A percentile compares a stretch with the other conserved stretches of the same genome.
Conservation (phyloP, 2,888 invertebrate species). For the Biston stratarius region DNA sequence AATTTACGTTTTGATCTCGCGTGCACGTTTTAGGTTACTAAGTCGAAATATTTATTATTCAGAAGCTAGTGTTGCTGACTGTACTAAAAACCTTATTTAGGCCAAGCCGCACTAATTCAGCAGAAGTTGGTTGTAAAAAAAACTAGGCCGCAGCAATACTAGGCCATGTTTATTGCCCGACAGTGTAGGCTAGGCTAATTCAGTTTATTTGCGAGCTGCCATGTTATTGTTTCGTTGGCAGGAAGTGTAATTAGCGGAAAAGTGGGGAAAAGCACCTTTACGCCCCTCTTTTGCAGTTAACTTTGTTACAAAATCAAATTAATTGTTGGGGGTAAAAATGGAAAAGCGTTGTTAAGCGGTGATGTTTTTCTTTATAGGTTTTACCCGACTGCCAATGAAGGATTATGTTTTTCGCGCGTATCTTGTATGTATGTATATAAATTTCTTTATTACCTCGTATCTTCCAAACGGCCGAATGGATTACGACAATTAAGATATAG, state of each 20-base stretch:
- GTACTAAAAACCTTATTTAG: constrained; percentile 12
- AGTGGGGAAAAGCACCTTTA: constrained; percentile 9
- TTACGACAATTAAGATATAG: too few species aligned
- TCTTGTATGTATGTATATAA: too few species aligned
- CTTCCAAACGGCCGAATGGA: too few species aligned
- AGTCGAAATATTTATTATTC: neutral
- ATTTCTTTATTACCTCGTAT: too few species aligned
- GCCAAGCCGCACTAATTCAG: constrained; percentile 16
- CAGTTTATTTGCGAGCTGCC: constrained; percentile 39
- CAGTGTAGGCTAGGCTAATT: constrained; percentile 49
- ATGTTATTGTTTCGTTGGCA: constrained; percentile 21
- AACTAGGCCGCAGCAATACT: constrained; percentile 38
- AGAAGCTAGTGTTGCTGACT: neutral
- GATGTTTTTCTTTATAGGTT: neutral
- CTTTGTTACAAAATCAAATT: constrained; percentile 12
- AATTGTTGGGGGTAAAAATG: constrained; percentile 1
- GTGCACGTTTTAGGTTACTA: neutral
- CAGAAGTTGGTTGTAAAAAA: constrained; percentile 21
- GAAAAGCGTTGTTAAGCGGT: neutral
- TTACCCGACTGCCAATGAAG: too few species aligned
- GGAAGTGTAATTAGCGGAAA: constrained; percentile 37
- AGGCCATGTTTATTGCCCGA: constrained; percentile 58
- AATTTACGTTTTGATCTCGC: neutral
- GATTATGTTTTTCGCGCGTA: too few species aligned
- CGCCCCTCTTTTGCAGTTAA: neutral